A percentile compares a stretch with the other conserved stretches of the same genome.
Conservation (phyloP, 2,113 vertebrate genomes). For the Sitta europaea region DNA sequence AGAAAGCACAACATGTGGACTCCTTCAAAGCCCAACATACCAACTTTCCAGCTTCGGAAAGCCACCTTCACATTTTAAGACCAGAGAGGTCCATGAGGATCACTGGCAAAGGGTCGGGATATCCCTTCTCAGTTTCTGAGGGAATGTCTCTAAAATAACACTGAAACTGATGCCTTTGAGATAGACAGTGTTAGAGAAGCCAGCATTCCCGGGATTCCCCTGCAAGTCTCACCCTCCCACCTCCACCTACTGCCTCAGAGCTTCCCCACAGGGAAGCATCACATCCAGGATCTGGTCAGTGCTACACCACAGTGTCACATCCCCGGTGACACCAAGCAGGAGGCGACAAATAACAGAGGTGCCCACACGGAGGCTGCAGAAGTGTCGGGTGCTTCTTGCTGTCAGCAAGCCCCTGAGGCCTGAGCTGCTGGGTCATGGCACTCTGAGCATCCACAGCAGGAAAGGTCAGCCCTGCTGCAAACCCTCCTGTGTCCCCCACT, state of each 20-base stretch:
- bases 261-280: background rate
- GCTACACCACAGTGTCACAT: background rate
- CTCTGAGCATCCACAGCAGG: background rate
- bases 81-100: background rate
- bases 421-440: background rate
- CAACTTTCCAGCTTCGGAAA: background rate
- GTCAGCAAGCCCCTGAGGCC: background rate
- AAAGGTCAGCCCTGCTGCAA: slow-evolving; percentile 14
- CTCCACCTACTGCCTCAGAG: background rate
- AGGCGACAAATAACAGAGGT: background rate
- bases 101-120: background rate
- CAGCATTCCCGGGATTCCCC: background rate
- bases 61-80: background rate
- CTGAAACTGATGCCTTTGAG: background rate
- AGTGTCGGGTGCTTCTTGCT: background rate
- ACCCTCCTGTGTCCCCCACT: background rate
- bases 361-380: background rate
- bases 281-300: background rate
- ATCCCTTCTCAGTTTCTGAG: background rate
- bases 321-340: background rate
- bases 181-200: background rate
- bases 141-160: background rate
- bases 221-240: background rate
- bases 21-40: accelerated
- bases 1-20: accelerated